These are phyloP conservation scores for Apis cerana DNA, from an alignment of 1,140 invertebrate species.

Conservation along the genomic window DNA sequence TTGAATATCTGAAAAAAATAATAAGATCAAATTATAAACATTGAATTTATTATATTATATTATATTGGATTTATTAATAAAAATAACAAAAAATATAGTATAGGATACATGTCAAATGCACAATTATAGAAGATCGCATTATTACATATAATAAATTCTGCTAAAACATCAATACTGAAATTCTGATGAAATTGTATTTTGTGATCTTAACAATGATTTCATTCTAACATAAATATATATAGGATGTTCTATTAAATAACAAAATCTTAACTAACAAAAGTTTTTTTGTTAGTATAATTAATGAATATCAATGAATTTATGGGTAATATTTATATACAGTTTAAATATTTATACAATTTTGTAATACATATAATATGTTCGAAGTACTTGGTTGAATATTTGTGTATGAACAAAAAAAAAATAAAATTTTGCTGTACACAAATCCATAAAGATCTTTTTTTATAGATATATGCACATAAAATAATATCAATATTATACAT, in stretches of 20 bases:
- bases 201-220: background rate
- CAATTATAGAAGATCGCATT: background rate
- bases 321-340: no score
- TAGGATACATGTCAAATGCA: background rate
- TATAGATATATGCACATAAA: background rate
- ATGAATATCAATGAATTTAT: no score
- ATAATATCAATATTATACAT: background rate
- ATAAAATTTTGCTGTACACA: background rate
- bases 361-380: conserved; percentile 5
- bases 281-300: background rate
- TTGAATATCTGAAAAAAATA: conserved; percentile 89
- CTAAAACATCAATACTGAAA: no score
- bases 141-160: background rate
- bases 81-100: background rate
- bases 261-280: no score
- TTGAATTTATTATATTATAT: no score
- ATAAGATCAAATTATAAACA: background rate
- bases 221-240: background rate
- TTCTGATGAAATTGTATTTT: background rate
- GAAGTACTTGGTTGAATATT: conserved; percentile 50
- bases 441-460: background rate
- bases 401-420: conserved; percentile 29
- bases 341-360: background rate
- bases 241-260: no score
- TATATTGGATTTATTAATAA: background rate